Conservation (phyloP, 2,113 vertebrate species). For the Hydrolagus affinis region DNA sequence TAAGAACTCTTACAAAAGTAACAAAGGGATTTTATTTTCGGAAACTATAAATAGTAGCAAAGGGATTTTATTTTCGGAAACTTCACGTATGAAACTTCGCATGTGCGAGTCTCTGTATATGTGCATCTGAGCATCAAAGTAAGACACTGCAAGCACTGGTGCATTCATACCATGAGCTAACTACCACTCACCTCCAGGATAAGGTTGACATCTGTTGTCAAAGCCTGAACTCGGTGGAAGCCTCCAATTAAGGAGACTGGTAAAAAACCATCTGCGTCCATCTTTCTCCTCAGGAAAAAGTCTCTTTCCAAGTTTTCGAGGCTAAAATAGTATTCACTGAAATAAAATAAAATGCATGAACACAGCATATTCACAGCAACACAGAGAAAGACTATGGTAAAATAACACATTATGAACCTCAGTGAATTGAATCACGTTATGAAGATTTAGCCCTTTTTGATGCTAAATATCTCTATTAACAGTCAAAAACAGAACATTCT, state of each 20-base stretch:
- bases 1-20: background rate
- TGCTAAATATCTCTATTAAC: no score
- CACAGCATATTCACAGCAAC: background rate
- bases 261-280: constrained; percentile 87
- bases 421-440: background rate
- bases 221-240: constrained; percentile 90
- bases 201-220: constrained; percentile 82
- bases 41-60: no score
- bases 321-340: constrained; percentile 95
- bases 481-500: no score
- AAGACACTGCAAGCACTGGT: no score
- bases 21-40: no score
- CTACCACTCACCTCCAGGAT: constrained; percentile 68
- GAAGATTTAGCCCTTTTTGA: no score
- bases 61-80: no score
- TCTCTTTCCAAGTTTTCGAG: constrained; percentile 91
- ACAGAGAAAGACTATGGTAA: background rate
- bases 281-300: constrained; percentile 90
- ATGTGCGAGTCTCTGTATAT: no score
- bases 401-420: background rate
- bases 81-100: no score
- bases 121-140: no score
- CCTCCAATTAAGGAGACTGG: constrained; percentile 82
- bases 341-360: background rate
- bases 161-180: background rate